Evolutionary conservation across 2,113 vertebrate species (phyloP).

Genomic region (Trematomus loennbergii): DNA sequence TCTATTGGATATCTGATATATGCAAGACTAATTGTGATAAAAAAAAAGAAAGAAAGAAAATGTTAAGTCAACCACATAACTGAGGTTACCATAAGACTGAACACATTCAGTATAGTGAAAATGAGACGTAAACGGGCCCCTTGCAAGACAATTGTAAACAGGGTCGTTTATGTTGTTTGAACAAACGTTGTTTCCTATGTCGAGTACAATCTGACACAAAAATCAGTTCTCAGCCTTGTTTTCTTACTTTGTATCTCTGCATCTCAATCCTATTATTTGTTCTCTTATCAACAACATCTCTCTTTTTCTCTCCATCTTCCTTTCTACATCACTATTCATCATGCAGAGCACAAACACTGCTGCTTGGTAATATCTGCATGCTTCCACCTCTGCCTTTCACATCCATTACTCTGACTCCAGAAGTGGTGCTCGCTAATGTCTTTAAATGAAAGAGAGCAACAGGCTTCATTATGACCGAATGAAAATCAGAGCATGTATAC

Average conservation of each 20-base stretch:
- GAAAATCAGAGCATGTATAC: slow-evolving; percentile 23
- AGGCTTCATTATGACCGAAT: slow-evolving; percentile 43
- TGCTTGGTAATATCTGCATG: slow-evolving; percentile 35
- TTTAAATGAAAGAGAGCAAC: slow-evolving; percentile 54
- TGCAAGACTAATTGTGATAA: too few species aligned
- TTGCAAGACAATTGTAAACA: background rate
- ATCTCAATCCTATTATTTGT: slow-evolving; percentile 44
- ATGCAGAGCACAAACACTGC: slow-evolving; percentile 33
- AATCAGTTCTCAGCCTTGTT: slow-evolving; percentile 8
- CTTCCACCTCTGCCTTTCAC: slow-evolving; percentile 42
- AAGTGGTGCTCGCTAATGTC: slow-evolving; percentile 46
- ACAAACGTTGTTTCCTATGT: background rate
- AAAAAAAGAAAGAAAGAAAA: too few species aligned
- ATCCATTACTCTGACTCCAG: slow-evolving; percentile 23
- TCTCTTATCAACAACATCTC: slow-evolving; percentile 6
- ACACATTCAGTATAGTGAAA: too few species aligned
- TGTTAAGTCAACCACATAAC: too few species aligned
- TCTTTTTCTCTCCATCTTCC: background rate
- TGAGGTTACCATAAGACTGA: too few species aligned
- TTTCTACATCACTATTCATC: slow-evolving; percentile 45
- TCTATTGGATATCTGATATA: too few species aligned
- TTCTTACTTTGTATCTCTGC: slow-evolving; percentile 29
- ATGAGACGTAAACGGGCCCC: background rate
- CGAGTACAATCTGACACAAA: background rate
- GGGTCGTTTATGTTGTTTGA: background rate